Conservation (phyloP, 2,888 invertebrate species). For the Bombylius major region DNA sequence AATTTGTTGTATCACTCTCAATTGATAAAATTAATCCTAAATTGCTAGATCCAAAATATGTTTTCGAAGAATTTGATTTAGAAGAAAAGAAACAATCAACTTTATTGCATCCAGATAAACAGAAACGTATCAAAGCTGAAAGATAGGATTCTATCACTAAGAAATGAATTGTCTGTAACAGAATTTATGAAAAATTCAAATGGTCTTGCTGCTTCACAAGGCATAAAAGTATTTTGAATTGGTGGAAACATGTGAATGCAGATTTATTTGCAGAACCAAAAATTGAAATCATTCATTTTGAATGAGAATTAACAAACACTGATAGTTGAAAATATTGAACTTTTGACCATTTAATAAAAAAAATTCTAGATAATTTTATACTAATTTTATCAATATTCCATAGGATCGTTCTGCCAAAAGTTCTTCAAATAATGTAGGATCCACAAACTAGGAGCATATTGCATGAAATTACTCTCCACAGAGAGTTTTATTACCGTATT, state of each 20-base stretch:
- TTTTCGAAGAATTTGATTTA: slow-evolving; percentile 84
- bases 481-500: too few species aligned
- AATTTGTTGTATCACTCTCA: too few species aligned
- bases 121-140: slow-evolving; percentile 71
- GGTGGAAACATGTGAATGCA: slow-evolving; percentile 74
- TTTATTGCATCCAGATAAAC: slow-evolving; percentile 62
- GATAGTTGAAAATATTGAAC: too few species aligned
- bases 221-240: slow-evolving; percentile 58
- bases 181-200: slow-evolving; percentile 69
- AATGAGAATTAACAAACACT: too few species aligned
- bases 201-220: slow-evolving; percentile 68
- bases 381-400: too few species aligned
- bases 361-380: too few species aligned
- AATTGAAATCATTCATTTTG: too few species aligned
- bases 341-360: too few species aligned
- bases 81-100: slow-evolving; percentile 56
- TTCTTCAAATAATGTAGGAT: too few species aligned
- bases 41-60: slow-evolving; percentile 84
- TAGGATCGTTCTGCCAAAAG: too few species aligned
- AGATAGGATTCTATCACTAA: slow-evolving; percentile 83
- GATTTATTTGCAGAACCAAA: slow-evolving; percentile 33
- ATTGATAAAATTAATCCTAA: slow-evolving; percentile 85
- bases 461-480: too few species aligned
- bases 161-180: slow-evolving; percentile 60
- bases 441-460: too few species aligned